Evolutionary conservation across 2,797 vertebrate genomes (phyloP).

Genomic region (Sebastes elongatus): DNA sequence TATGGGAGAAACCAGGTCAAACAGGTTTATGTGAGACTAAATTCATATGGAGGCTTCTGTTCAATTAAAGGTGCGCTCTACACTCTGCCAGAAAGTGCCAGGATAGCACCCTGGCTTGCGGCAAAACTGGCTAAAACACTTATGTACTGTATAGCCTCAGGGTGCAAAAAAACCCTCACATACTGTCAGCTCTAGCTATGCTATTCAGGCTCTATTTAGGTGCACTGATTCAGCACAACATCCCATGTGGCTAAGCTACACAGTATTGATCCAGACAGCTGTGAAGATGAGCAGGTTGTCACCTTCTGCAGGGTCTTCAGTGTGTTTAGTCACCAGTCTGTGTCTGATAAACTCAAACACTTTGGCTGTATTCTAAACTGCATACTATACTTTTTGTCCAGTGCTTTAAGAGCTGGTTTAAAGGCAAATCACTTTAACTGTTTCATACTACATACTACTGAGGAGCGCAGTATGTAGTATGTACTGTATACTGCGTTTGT

Average conservation of each 20-base stretch:
- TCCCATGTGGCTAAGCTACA: conserved; percentile 17
- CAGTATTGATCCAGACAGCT: conserved; percentile 54
- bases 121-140: conserved; percentile 16
- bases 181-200: neutral
- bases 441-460: no score
- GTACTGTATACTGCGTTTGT: no score
- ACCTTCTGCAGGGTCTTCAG: conserved; percentile 14
- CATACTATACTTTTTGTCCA: no score
- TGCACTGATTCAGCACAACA: conserved; percentile 19
- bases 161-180: conserved; percentile 6
- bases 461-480: no score
- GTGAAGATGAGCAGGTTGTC: conserved; percentile 45
- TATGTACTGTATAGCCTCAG: conserved; percentile 31
- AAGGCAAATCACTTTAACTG: no score
- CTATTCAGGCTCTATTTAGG: conserved; percentile 14
- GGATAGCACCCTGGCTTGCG: neutral
- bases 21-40: conserved; percentile 12
- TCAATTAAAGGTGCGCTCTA: neutral
- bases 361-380: neutral
- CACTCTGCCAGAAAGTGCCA: conserved; percentile 3
- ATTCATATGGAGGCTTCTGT: conserved; percentile 12
- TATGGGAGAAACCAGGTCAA: conserved; percentile 38
- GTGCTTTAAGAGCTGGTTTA: no score
- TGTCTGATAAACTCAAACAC: conserved; percentile 13
- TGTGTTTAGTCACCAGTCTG: conserved; percentile 10